A percentile compares a stretch with the other conserved stretches of the same genome.
Evolutionary conservation across 2,888 invertebrate species (phyloP).

Genomic region (Podotricha telesiphe): DNA sequence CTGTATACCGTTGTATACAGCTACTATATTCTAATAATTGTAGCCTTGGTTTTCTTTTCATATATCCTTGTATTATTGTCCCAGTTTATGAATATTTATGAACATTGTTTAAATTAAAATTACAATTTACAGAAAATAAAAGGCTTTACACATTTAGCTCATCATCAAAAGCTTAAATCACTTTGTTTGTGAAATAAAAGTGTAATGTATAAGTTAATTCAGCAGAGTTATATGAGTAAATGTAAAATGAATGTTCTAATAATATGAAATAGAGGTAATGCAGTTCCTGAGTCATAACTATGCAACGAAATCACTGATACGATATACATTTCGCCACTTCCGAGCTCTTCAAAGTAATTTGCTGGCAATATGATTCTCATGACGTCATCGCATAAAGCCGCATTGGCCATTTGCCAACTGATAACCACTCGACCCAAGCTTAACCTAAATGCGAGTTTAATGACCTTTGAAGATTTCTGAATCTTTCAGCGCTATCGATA

Average conservation of each 20-base stretch:
- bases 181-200: not conserved
- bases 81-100: too few species aligned
- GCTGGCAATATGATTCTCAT: slow-evolving; percentile 47
- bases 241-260: not conserved
- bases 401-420: slow-evolving; percentile 74
- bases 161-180: not conserved
- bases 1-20: too few species aligned
- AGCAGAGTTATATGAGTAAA: not conserved
- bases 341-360: slow-evolving; percentile 38
- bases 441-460: slow-evolving; percentile 72
- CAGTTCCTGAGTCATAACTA: slow-evolving; percentile 21
- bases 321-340: slow-evolving; percentile 34
- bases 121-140: too few species aligned
- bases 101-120: too few species aligned
- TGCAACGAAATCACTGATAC: slow-evolving; percentile 19
- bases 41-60: too few species aligned
- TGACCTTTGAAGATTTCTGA: slow-evolving; percentile 70
- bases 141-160: too few species aligned
- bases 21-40: too few species aligned
- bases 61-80: too few species aligned
- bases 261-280: not conserved
- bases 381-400: slow-evolving; percentile 68
- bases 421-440: slow-evolving; percentile 71
- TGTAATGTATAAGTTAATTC: not conserved
- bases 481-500: slow-evolving; percentile 50